Base-by-base conservation (phyloP, 2,113 vertebrate species). In the Litocranius walleri region DNA sequence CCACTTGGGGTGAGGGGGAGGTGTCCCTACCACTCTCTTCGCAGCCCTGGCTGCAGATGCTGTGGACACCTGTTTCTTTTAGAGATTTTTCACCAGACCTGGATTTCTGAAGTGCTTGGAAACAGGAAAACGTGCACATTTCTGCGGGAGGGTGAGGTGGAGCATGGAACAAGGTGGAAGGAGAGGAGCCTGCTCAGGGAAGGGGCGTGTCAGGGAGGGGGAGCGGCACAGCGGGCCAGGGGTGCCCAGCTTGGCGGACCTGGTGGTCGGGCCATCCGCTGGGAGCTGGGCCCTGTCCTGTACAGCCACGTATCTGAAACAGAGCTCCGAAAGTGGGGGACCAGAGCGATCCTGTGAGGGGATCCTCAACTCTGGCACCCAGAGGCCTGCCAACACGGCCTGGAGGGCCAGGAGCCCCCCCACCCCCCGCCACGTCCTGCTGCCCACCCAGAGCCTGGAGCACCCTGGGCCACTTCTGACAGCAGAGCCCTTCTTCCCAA, bases 201-300 rank as follows among this genome's bases (percentile, higher is more conserved):
- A 25, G 15, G 36, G 43, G 7, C 0, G 2, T 10, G 30, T 0
- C 3, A 3, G 61, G 64, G 33, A 17, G 0, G 3, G 4, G 11
- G 17, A 8, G 77, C 43, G 77, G 25, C 17, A 0, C 25, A 0
- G 82, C 0, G 30, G 59, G n/a, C 29, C 36, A 0, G 3, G 54
- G 43, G 62, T 3, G 52, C 33, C 48, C 1, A 0, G 15, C 9
- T 13, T 25, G 40, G 82, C 36, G 2, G 14, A 8, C 43, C 74
- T 7, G 10, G 30, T 0, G 2, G 30, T 4, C 7, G 71, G 30
- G n/a, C 21, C 1, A 33, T 25, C n/a, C 1, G 0, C 12, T 2
- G 23, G 56, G 30, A 84, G 29, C 82, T 16, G 30, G 57, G 94
- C 56, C n/a, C 45, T 25, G 71, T 9, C 6, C 88, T 29, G 2